Evolutionary conservation across 2,888 invertebrate species (phyloP), one percentile per base, ranked within the genome.

Genomic region (Tachina grossa): DNA sequence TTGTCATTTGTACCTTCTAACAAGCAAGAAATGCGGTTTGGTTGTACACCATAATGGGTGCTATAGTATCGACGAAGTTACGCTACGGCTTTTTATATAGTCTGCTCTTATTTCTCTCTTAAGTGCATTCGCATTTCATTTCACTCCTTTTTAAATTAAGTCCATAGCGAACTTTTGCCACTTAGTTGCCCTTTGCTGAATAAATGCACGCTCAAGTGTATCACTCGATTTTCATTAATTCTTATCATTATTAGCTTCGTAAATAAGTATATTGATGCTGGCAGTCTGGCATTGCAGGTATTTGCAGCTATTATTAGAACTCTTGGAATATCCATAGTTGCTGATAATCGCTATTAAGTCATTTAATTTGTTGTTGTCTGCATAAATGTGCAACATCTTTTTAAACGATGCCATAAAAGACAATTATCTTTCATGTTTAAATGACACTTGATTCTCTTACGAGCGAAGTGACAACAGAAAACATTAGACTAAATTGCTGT

Each of bases 391-490:
- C 63, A 41, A 51, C 49, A 55, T 75, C 72, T 77, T 71, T 61
- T 61, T 61, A 72, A 81, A 84, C 66, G 80, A 77, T 53, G 81
- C 69, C 77, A 85, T 85, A 82, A 85, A 85, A 85, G 55, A 78
- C 81, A 78, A 85, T 81, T 85, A 63, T 61, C 10, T 74, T 74
- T 68, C 41, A 65, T 69, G 68, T 72, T 61, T 45, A 49, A 74
- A 77, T 77, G 63, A 43, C 71, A 57, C 55, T 77, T 59, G 31
- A 22, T 41, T 57, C 14, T 68, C 19, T 53, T 19, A 19, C 76
- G 9, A 45, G 61, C 49, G 47, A 57, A 77, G 76, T 83, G 49
- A 57, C 82, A 65, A 63, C 31, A 75, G 57, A 66, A 66, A 80
- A 80, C 51, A 69, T 80, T 80, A 68, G 59, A 80, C 41, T 39